A percentile compares a stretch with the other conserved stretches of the same genome.
Evolutionary conservation across 2,797 vertebrate genomes (phyloP).

Genomic region (Characodon lateralis): DNA sequence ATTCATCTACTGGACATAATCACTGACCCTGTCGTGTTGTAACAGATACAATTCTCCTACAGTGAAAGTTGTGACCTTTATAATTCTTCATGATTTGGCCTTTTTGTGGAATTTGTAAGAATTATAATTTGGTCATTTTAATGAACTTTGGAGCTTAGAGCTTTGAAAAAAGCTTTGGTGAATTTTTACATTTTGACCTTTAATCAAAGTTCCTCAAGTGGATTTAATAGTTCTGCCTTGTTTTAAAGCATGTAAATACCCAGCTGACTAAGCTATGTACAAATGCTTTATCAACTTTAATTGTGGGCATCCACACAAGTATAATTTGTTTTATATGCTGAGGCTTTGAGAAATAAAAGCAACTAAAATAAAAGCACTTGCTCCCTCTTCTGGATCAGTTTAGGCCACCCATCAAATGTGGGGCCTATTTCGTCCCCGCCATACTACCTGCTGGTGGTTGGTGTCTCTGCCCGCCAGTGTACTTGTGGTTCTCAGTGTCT

Average conservation of each 20-base stretch:
- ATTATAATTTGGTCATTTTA: slow-evolving; percentile 19
- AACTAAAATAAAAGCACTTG: not conserved
- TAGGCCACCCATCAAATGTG: not conserved
- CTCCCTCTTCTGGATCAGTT: too few species aligned
- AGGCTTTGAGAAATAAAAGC: not conserved
- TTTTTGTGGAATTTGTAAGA: slow-evolving; percentile 29
- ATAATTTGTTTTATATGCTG: not conserved
- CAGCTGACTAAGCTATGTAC: not conserved
- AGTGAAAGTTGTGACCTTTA: slow-evolving; percentile 59
- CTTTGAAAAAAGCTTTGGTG: slow-evolving; percentile 13
- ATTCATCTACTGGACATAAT: not conserved
- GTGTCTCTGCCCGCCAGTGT: too few species aligned
- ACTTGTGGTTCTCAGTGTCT: too few species aligned
- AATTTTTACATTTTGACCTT: slow-evolving; percentile 58
- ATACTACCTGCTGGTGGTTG: too few species aligned
- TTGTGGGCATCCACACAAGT: not conserved
- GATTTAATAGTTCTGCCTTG: slow-evolving; percentile 36
- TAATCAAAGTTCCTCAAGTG: slow-evolving; percentile 15
- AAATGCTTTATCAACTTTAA: not conserved
- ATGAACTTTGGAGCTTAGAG: slow-evolving; percentile 28
- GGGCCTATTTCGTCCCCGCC: too few species aligned
- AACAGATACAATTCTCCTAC: slow-evolving; percentile 10
- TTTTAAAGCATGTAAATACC: slow-evolving; percentile 10
- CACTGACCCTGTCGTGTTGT: not conserved
- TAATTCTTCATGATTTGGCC: slow-evolving; percentile 35